These are phyloP conservation scores for Cliona cf. orientalis DNA, from an alignment of 37 sponge, comb jelly and placozoan genomes.

Conservation along the genomic window DNA sequence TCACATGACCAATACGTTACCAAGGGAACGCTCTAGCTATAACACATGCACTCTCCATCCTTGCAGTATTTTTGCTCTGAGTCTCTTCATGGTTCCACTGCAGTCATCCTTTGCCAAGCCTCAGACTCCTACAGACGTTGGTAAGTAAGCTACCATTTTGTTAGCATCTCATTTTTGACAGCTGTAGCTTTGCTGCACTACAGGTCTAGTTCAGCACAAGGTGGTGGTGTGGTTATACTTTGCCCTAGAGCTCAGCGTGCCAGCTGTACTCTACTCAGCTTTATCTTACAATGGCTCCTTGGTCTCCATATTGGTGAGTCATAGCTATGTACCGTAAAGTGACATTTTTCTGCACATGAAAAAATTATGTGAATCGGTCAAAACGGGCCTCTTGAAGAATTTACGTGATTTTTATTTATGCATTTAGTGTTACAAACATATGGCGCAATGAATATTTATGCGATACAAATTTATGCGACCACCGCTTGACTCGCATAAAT, in stretches of 20 bases:
- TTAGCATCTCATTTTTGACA: not conserved
- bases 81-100: conserved; percentile 66
- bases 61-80: conserved; percentile 42
- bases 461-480: too few relatives aligned
- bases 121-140: conserved; percentile 12
- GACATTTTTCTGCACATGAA: too few relatives aligned
- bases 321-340: too few relatives aligned
- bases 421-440: too few relatives aligned
- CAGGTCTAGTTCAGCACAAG: conserved; percentile 52
- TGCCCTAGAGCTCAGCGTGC: conserved; percentile 17
- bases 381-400: too few relatives aligned
- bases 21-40: not conserved
- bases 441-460: not conserved
- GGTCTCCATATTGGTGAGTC: conserved; percentile 17
- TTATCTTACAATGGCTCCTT: conserved; percentile 22
- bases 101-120: conserved; percentile 73
- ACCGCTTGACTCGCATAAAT: too few relatives aligned
- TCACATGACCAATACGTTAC: not conserved
- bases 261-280: conserved; percentile 15
- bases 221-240: conserved; percentile 36
- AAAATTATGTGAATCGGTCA: too few relatives aligned
- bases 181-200: not conserved
- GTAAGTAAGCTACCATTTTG: conserved; percentile 13
- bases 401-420: too few relatives aligned
- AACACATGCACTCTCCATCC: not conserved